Conservation (phyloP, 1,140 invertebrate genomes). For the Drosophila parabipectinata region DNA sequence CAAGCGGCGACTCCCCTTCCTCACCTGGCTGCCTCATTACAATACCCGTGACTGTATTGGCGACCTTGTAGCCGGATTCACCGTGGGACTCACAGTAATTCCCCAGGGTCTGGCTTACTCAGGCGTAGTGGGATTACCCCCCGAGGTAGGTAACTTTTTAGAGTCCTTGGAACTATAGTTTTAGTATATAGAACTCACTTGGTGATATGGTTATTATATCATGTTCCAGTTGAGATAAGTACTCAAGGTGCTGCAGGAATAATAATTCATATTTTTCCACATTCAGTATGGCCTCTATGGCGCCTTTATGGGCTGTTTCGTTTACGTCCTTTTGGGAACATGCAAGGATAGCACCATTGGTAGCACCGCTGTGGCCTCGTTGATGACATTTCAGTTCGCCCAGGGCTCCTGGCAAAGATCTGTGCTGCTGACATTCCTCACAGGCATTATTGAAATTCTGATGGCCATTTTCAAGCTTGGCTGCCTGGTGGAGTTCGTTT, state of each 20-base stretch:
- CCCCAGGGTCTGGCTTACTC: constrained; percentile 93
- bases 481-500: constrained; percentile 97
- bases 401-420: constrained; percentile 90
- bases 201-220: no score
- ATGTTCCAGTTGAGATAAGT: no score
- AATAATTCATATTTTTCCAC: background rate
- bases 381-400: constrained; percentile 92
- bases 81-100: constrained; percentile 93
- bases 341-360: constrained; percentile 96
- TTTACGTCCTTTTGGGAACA: constrained; percentile 95
- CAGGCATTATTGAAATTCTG: constrained; percentile 92
- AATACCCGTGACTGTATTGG: constrained; percentile 86
- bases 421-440: constrained; percentile 91
- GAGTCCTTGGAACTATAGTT: no score
- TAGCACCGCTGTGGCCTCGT: constrained; percentile 93
- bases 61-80: constrained; percentile 93
- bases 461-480: constrained; percentile 95
- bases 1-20: constrained; percentile 89
- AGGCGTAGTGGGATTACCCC: constrained; percentile 91
- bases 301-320: constrained; percentile 95
- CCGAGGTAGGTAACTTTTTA: constrained; percentile 84
- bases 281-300: constrained; percentile 93
- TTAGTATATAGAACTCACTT: no score
- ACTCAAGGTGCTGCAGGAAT: no score
- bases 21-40: constrained; percentile 91